Evolutionary conservation across 2,113 vertebrate species (phyloP), one percentile per base, ranked within the genome.

Genomic region (Zosterops pallidus): DNA sequence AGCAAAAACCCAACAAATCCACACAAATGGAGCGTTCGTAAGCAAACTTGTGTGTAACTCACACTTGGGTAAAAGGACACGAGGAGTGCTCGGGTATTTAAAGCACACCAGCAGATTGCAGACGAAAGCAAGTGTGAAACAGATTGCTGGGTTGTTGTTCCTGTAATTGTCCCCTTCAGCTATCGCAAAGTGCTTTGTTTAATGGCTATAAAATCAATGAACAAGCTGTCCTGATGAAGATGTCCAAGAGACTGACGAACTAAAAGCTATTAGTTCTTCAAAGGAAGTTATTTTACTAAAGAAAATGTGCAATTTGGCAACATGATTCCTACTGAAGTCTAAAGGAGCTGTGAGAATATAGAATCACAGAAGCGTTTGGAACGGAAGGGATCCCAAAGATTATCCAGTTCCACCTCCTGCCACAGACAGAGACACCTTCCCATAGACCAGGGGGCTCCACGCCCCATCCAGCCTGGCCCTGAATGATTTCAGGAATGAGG

Each of bases 111-210:
- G 95, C 96, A 96, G 97, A 97, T 96, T 96, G 91, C 95, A 95
- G 94, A 92, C 74, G 44, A 86, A 87, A 91, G 94, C 86, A 95
- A 96, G 91, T 85, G 88, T 86, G 94, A 96, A 95, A 94, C 96
- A 97, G 95, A 96, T 96, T 97, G 97, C 74, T 83, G 92, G 96
- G 95, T 92, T 90, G 96, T 76, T 77, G 87, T 94, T 80, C 87
- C 90, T 46, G 84, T 95, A 96, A 96, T 96, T 96, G 95, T 96
- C 95, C 96, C 96, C 95, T 96, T 95, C 92, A 95, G 96, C 96
- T 83, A 96, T 89, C 56, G 60, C 93, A 92, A 90, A 97, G 81
- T 17, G 83, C 89, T 95, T 90, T 95, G 95, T 96, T 92, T 89
- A 95, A 96, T 92, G 92, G 96, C 95, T 95, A 77, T 77, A 81